Conservation (phyloP, 2,888 invertebrate species). For the Clivina fossor region DNA sequence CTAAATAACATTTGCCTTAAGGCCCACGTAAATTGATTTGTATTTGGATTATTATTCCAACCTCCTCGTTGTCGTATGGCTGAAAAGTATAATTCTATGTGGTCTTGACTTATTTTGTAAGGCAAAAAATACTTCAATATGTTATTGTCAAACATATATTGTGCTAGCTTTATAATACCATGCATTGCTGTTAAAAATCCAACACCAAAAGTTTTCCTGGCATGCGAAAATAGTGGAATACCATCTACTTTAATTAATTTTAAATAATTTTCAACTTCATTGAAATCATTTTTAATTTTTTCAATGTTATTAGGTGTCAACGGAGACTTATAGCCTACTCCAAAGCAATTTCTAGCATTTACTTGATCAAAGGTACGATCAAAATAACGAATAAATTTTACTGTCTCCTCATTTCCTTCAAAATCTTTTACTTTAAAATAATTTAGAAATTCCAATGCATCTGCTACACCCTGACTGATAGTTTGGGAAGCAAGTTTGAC, state of each 20-base stretch:
- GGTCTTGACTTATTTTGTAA: neutral
- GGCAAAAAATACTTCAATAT: neutral
- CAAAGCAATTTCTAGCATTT: slow-evolving; percentile 40
- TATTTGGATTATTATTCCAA: slow-evolving; percentile 4
- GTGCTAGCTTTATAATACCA: neutral
- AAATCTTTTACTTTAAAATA: slow-evolving; percentile 17
- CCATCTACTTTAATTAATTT: neutral
- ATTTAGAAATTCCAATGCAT: slow-evolving; percentile 38
- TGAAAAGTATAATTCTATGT: slow-evolving; percentile 4
- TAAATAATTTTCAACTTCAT: neutral
- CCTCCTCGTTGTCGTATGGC: slow-evolving; percentile 1
- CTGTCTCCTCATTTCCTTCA: slow-evolving; percentile 36
- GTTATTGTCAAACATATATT: neutral
- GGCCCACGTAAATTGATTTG: slow-evolving; percentile 1
- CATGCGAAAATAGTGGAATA: neutral
- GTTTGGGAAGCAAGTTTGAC: slow-evolving; percentile 42
- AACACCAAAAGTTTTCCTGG: slow-evolving; percentile 10
- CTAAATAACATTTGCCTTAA: neutral
- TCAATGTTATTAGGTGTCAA: neutral
- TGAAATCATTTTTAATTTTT: neutral
- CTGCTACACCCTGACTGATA: slow-evolving; percentile 41
- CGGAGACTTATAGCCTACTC: slow-evolving; percentile 19
- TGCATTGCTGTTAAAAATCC: slow-evolving; percentile 34
- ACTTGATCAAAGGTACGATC: slow-evolving; percentile 39
- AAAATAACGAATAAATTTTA: slow-evolving; percentile 37